Percentiles rank a stretch among this genome's conserved stretches.
Conservation (phyloP, 2,113 vertebrate genomes). For the Choloepus hoffmanni region DNA sequence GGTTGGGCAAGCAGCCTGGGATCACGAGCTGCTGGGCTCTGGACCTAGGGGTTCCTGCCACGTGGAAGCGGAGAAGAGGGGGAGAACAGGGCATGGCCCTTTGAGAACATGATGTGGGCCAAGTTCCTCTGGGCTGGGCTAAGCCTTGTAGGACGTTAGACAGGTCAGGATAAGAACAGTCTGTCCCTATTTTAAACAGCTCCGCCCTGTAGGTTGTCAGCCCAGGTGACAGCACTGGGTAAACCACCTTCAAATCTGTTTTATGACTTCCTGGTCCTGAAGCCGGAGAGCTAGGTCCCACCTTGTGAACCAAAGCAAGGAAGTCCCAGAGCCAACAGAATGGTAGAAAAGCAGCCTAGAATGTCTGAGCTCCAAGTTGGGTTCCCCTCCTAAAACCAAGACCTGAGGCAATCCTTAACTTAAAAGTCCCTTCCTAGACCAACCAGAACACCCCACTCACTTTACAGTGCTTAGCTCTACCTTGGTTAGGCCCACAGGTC, state of each 20-base stretch:
- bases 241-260: neutral
- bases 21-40: neutral
- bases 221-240: neutral
- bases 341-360: neutral
- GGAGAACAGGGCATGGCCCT: neutral
- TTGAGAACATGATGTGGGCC: neutral
- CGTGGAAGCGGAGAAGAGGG: neutral
- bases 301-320: neutral
- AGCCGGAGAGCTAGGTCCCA: neutral
- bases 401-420: neutral
- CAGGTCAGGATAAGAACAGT: conserved; percentile 50
- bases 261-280: neutral
- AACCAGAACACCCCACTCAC: neutral
- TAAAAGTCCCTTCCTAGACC: neutral
- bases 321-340: neutral
- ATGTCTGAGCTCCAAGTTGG: neutral
- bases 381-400: neutral
- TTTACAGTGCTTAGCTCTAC: neutral
- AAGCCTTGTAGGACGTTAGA: conserved; percentile 28
- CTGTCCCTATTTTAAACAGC: conserved; percentile 11
- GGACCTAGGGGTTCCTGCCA: neutral
- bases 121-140: neutral
- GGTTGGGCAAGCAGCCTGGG: neutral
- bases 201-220: neutral
- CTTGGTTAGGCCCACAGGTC: neutral